Evolutionary conservation across 2,797 vertebrate genomes (phyloP).

Genomic region (Rhinogobio ventralis): DNA sequence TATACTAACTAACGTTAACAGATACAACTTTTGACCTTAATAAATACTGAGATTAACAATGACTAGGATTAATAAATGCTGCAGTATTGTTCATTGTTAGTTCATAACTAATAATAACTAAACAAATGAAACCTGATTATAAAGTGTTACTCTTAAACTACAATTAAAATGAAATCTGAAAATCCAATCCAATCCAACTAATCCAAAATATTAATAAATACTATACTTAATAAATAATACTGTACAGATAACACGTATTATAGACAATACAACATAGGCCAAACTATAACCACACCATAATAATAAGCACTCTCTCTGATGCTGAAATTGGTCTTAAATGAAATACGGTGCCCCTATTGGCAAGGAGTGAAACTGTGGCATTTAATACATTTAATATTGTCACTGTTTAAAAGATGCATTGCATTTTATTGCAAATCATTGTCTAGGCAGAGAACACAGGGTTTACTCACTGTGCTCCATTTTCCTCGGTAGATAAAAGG

Average conservation of each 20-base stretch:
- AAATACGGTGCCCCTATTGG: slow-evolving; percentile 3
- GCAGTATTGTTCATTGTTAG: not conserved
- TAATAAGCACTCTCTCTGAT: not conserved
- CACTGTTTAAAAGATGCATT: not conserved
- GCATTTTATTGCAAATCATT: not conserved
- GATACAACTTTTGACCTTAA: not conserved
- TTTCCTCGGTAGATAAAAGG: slow-evolving; percentile 85
- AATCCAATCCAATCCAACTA: too few relatives aligned
- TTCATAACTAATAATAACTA: not conserved
- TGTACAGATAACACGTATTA: not conserved
- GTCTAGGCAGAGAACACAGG: not conserved
- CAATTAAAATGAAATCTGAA: not conserved
- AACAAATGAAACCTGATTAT: not conserved
- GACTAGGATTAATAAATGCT: not conserved
- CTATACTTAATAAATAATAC: not conserved
- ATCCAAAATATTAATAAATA: not conserved
- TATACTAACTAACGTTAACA: not conserved
- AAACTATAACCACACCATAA: not conserved
- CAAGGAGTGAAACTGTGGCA: not conserved
- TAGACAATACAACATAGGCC: not conserved
- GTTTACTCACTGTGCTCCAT: slow-evolving; percentile 81
- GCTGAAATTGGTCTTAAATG: not conserved
- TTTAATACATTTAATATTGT: not conserved
- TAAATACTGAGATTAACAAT: too few relatives aligned
- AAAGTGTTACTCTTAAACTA: not conserved